Evolutionary conservation across 2,797 vertebrate genomes (phyloP), one percentile per base, ranked within the genome.

Genomic region (Leuciscus waleckii): DNA sequence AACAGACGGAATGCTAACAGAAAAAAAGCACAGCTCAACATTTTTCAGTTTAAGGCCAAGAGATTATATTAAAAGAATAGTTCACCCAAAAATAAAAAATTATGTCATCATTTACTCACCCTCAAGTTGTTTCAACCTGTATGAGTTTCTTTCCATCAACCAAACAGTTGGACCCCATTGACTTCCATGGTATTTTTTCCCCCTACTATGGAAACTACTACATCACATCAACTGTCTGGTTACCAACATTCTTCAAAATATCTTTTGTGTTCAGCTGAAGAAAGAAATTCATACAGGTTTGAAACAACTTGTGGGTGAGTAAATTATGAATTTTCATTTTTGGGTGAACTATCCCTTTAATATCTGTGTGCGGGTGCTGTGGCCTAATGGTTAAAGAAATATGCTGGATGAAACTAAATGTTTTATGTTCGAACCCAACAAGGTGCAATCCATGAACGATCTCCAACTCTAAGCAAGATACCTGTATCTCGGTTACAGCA

Each of bases 1-100:
- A 90, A 90, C 87, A 92, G 90, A 93, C 91, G 90, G 92, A 93
- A 94, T 91, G 93, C 90, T 78, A 85, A 93, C 87, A 90, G 85
- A 21, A 88, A 82, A 58, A 92, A 85, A 92, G 90, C 90, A 68
- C 23, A 91, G 91, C 90, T 67, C 75, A 90, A 90, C 56, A 83
- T 81, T 29, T 49, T 84, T 51, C 82, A 82, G 41, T 75, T 32
- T 49, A 83, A 56, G 74, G 21, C 46, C 41, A 43, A 21, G 23
- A 19, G 43, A 39, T 69, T 39, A 69, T 14, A 14, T 54, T 13
- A 56, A 23, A 56, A 8, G 8, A 8, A 23, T 23, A 10, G 21
- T 56, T 56, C 54, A 23, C 54, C 54, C 54, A 56, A 56, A 56
- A 23, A 56, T 23, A 3, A 23, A 8, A 54, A 54, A 21, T 23